A percentile compares a stretch with the other conserved stretches of the same genome.
phyloP scores from a whole-genome alignment of 2,113 vertebrate genomes.

The Pontoporia blainvillei region DNA sequence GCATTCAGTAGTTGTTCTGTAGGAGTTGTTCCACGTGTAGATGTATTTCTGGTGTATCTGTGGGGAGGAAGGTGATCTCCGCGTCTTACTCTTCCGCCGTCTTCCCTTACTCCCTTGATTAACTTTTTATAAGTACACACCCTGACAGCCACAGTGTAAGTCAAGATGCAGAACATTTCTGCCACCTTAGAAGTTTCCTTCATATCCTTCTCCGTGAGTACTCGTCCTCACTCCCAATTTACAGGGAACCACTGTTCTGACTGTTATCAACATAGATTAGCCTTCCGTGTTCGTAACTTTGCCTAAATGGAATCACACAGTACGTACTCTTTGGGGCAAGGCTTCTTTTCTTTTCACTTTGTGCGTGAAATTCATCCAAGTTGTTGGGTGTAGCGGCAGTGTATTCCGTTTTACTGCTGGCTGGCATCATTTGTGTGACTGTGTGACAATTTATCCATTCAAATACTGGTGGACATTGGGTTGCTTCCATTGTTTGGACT shows the following conservation, averaged over 20 bases:
- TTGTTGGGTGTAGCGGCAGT: fast-evolving
- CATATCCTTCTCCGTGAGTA: background rate
- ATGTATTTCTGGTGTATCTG: no score
- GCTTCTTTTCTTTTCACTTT: background rate
- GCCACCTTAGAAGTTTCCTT: background rate
- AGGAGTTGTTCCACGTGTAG: no score
- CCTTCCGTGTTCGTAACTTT: background rate
- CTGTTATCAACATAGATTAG: background rate
- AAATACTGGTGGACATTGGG: background rate
- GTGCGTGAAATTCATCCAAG: background rate
- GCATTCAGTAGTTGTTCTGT: no score
- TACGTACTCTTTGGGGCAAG: background rate
- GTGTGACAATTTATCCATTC: background rate
- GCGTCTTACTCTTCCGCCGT: no score
- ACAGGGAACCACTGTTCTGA: background rate
- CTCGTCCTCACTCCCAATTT: fast-evolving
- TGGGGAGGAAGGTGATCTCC: no score
- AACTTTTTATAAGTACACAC: background rate
- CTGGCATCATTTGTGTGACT: background rate
- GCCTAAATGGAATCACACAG: background rate
- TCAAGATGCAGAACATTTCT: background rate
- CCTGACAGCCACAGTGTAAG: background rate
- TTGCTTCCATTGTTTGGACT: background rate
- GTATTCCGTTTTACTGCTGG: background rate
- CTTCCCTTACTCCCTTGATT: no score